Conservation (phyloP, 2,888 invertebrate genomes). For the Cybosia mesomella region DNA sequence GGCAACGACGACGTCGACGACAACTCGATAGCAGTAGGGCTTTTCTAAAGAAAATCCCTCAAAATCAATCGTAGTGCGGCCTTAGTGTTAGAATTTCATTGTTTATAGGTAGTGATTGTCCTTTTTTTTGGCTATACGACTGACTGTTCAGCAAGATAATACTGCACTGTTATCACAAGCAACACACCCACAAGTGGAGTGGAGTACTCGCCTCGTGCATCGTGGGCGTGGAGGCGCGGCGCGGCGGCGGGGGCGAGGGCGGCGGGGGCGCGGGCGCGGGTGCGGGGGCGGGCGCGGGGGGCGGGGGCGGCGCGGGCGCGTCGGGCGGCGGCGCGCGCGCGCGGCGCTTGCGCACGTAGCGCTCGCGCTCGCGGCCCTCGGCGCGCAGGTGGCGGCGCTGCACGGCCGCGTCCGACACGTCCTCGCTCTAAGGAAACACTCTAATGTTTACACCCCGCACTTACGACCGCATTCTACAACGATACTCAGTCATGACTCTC, state of each 20-base stretch:
- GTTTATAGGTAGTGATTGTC: too few species aligned
- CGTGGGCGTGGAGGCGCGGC: slow-evolving; percentile 45
- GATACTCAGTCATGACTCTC: too few species aligned
- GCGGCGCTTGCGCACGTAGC: slow-evolving; percentile 85
- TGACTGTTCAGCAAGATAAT: too few species aligned
- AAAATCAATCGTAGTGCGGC: too few species aligned
- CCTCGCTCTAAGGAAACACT: slow-evolving; percentile 87
- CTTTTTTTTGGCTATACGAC: too few species aligned
- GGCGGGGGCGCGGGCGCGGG: slow-evolving; percentile 72
- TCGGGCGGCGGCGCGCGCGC: slow-evolving; percentile 4
- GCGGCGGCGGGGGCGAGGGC: slow-evolving; percentile 60
- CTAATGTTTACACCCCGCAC: background rate
- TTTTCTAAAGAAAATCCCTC: too few species aligned
- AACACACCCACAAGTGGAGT: too few species aligned
- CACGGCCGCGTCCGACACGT: slow-evolving; percentile 92
- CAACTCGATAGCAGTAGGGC: too few species aligned
- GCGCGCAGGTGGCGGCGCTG: slow-evolving; percentile 91
- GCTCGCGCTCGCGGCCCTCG: slow-evolving; percentile 93
- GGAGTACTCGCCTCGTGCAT: slow-evolving; percentile 68
- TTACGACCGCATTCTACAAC: too few species aligned
- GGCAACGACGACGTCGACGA: too few species aligned
- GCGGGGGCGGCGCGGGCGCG: slow-evolving; percentile 29
- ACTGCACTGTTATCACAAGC: background rate
- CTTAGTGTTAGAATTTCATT: too few species aligned
- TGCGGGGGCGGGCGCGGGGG: slow-evolving; percentile 70